Evolutionary conservation across 2,888 invertebrate genomes (phyloP), one percentile per base, ranked within the genome.

Genomic region (Synanthedon tipuliformis): DNA sequence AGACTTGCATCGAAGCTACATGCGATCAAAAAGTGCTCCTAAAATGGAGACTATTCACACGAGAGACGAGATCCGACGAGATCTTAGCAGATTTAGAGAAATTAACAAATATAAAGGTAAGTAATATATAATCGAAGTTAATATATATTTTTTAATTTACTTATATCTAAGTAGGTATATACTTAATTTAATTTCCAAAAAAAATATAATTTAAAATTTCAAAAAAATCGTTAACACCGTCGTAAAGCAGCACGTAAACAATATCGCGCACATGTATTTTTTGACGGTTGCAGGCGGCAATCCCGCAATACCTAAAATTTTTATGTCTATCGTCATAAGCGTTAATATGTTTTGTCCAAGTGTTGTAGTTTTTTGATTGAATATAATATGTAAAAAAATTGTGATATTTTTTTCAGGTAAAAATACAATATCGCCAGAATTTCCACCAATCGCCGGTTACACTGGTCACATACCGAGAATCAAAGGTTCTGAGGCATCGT

Each of bases 401-500:
- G n/a, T 45, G 13, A 4, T 4, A 23, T 53, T 51, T 57, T 55
- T 79, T 85, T 53, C 83, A 92, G 92, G 34, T 34, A 34, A 90
- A 63, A 89, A 90, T 73, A 88, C 89, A 58, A 87, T 90, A 70
- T 90, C 92, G 7, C 89, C 92, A 0, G 91, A 92, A 67, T 89
- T 89, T 62, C 92, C 92, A 16, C 92, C 92, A 13, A 92, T 92
- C 62, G 91, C 92, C 0, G 92, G 93, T 8, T 92, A 93, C 73
- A 92, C 93, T 0, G 93, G 92, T 3, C 92, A 92, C 69, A 92
- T 93, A 56, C 92, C 92, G 3, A 86, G 91, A 50, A 90, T 92
- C 52, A 91, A 89, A 65, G 91, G 91, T 12, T 89, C 89, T 1
- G 92, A 92, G 69, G 89, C 90, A 1, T 91, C 92, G 0, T 81